Conservation (phyloP, 2,113 vertebrate genomes). For the Morone chrysops region DNA sequence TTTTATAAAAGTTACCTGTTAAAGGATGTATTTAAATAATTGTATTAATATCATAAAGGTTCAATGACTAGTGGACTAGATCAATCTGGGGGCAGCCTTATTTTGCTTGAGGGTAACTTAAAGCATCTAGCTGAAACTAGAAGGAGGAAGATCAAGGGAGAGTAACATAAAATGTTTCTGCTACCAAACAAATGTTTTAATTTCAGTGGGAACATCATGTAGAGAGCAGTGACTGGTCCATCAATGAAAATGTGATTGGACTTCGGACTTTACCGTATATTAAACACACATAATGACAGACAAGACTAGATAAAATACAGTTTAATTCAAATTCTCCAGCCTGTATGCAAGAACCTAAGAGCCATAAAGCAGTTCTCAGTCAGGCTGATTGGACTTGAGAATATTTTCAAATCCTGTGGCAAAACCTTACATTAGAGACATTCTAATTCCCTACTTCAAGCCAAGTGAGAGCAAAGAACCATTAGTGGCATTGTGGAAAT, state of each 20-base stretch:
- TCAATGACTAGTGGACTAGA: too few species aligned
- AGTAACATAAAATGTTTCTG: too few species aligned
- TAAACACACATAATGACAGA: neutral
- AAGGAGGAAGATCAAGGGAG: too few species aligned
- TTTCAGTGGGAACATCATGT: too few species aligned
- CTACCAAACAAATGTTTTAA: too few species aligned
- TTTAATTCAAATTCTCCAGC: neutral
- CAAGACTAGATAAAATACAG: neutral
- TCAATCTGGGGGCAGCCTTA: neutral
- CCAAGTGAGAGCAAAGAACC: conserved; percentile 18
- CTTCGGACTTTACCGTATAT: neutral
- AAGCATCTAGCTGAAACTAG: neutral
- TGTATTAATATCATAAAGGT: too few species aligned
- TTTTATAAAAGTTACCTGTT: too few species aligned
- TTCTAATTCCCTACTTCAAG: conserved; percentile 3
- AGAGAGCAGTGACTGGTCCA: too few species aligned
- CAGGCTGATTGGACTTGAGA: neutral
- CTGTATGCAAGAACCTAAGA: neutral
- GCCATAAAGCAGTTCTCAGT: too few species aligned
- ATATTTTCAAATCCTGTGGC: conserved; percentile 12
- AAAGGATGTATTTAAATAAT: too few species aligned
- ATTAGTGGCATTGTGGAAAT: conserved; percentile 49
- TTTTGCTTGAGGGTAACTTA: too few species aligned
- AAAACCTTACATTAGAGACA: conserved; percentile 21
- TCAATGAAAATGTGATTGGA: too few species aligned